These are phyloP conservation scores for Paguma larvata DNA, from an alignment of 2,797 vertebrate species.

Conservation along the genomic window DNA sequence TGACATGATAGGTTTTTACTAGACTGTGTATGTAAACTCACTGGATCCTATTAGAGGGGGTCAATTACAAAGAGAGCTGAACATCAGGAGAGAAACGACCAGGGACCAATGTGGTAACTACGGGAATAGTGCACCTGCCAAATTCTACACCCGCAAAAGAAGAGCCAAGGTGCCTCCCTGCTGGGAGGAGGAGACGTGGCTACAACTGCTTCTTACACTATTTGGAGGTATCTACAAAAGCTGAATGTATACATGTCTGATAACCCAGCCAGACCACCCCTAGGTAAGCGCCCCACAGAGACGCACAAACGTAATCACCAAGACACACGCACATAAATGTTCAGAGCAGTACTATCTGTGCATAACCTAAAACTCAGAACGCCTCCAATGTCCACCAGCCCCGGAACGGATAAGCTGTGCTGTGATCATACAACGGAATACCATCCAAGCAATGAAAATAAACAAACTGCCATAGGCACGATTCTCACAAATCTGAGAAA, in stretches of 20 bases:
- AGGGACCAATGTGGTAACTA: not conserved
- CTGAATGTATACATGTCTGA: not conserved
- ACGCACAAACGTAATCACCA: not conserved
- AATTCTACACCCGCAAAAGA: not conserved
- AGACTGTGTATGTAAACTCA: not conserved
- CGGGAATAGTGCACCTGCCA: not conserved
- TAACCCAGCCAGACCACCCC: not conserved
- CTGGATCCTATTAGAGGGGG: not conserved
- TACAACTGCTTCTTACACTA: not conserved
- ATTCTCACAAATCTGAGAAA: not conserved
- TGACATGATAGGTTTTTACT: not conserved
- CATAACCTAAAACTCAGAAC: not conserved
- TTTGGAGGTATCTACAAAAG: not conserved
- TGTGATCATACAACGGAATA: not conserved
- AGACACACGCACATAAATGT: not conserved
- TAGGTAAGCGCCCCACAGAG: not conserved
- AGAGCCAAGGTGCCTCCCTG: not conserved
- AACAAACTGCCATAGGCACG: not conserved
- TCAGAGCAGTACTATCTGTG: not conserved
- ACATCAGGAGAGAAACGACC: not conserved
- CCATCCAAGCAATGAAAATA: not conserved
- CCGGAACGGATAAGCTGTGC: not conserved
- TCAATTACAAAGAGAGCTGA: not conserved
- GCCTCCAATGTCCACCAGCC: not conserved
- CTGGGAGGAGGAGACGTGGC: not conserved